A percentile compares a stretch with the other conserved stretches of the same genome.
Evolutionary conservation across 1,140 invertebrate genomes (phyloP).

Genomic region (Drosophila kepulauana): DNA sequence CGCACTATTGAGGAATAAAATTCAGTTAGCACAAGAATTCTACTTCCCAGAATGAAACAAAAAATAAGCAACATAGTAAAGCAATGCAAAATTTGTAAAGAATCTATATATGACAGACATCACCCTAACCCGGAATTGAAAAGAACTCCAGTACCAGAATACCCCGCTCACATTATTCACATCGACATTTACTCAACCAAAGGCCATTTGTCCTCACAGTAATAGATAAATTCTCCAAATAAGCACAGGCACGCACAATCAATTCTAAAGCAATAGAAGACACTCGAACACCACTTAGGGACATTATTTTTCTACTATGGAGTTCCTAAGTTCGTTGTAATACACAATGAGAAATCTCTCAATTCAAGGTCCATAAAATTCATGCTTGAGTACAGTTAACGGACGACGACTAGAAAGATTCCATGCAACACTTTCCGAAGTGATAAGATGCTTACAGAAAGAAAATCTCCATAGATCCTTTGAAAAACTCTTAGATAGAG

Average conservation of each 20-base stretch:
- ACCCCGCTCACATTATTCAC: conserved; percentile 39
- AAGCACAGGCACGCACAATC: conserved; percentile 11
- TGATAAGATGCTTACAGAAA: conserved; percentile 35
- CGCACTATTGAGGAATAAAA: conserved; percentile 27
- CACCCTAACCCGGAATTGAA: conserved; percentile 13
- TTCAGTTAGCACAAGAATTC: conserved; percentile 38
- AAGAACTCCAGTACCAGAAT: conserved; percentile 38
- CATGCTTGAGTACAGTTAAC: conserved; percentile 43
- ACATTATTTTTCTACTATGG: too few species aligned
- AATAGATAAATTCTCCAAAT: conserved; percentile 40
- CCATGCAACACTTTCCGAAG: conserved; percentile 45
- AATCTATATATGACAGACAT: conserved; percentile 43
- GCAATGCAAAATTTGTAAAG: conserved; percentile 44
- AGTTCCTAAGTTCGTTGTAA: too few species aligned
- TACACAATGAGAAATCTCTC: too few species aligned
- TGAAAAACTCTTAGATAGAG: conserved; percentile 35
- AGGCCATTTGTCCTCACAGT: conserved; percentile 10
- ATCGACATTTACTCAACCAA: conserved; percentile 44
- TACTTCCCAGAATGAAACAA: conserved; percentile 40
- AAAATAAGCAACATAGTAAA: conserved; percentile 10
- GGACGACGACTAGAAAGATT: conserved; percentile 53
- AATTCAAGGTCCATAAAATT: conserved; percentile 8
- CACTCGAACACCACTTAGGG: too few species aligned
- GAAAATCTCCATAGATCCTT: conserved; percentile 8
- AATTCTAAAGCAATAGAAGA: conserved; percentile 24